Evolutionary conservation across 1,140 invertebrate species (phyloP), one percentile per base, ranked within the genome.

Genomic region (Apis florea): DNA sequence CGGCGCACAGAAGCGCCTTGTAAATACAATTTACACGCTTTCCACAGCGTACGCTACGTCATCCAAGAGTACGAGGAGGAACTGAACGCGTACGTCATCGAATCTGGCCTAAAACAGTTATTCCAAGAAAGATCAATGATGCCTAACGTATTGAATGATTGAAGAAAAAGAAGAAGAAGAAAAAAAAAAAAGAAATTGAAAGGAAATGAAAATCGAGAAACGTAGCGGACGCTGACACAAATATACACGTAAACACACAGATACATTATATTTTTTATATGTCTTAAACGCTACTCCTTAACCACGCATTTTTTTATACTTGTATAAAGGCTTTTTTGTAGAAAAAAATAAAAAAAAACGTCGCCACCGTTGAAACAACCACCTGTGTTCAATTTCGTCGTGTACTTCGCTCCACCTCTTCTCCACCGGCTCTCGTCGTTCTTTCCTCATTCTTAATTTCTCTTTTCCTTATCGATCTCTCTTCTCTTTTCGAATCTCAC

Each of bases 301-400:
- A 92, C 88, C 89, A 92, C 89, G 92, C 91, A 93, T 92, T 80
- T 91, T 93, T 92, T 93, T 93, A 76, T 92, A 93, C 90, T 92
- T 93, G 92, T 93, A 93, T 93, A 93, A 93, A 93, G 92, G 93
- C 92, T 93, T 93, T 91, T 93, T 93, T 93, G 88, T 92, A 91
- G 88, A 92, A 90, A 93, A 93, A 90, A 92, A 88, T 85, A 88
- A 90, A 90, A 92, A 92, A 93, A 92, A 90, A 91, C 91, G 90
- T 93, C 93, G 92, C 93, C 93, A 93, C 93, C 93, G 93, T 92
- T 91, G 85, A 90, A 89, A 61, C 40, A 63, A 0, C n/a, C 40
- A 40, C 9, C 24, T 83, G 31, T 21, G 24, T 66, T 79, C 40
- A 51, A 66, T 85, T 47, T 11, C 59, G 2, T 49, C 24, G n/a